phyloP scores from a whole-genome alignment of 2,888 invertebrate species.

The Cosmia pyralina region DNA sequence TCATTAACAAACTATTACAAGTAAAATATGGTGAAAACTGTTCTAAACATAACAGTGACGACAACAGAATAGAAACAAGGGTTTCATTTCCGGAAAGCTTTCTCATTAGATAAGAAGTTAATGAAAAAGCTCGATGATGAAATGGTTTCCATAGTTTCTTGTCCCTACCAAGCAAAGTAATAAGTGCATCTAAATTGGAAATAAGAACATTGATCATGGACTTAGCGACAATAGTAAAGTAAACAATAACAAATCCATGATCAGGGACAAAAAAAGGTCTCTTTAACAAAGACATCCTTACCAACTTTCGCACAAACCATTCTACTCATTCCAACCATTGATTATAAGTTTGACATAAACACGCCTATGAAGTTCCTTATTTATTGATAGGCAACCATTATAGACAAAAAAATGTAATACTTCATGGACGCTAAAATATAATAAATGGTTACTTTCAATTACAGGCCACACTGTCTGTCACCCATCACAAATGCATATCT shows the following conservation, averaged over 20 bases:
- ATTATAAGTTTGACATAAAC: too few relatives aligned
- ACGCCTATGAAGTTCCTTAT: too few relatives aligned
- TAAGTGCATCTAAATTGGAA: neutral
- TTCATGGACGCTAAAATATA: too few relatives aligned
- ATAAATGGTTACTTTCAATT: conserved; percentile 19
- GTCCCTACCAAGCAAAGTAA: too few relatives aligned
- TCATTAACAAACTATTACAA: conserved; percentile 25
- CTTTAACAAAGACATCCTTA: too few relatives aligned
- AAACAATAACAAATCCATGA: neutral
- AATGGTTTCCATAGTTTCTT: neutral
- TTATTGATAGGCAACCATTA: too few relatives aligned
- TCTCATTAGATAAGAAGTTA: neutral
- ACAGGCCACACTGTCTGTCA: neutral
- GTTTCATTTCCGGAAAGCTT: neutral
- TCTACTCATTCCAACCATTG: neutral
- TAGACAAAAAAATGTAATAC: too few relatives aligned
- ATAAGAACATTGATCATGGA: neutral
- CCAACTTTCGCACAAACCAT: neutral
- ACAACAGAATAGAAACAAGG: neutral
- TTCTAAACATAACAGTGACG: neutral
- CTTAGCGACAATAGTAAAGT: too few relatives aligned
- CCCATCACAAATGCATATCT: conserved; percentile 2
- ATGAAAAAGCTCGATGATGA: neutral
- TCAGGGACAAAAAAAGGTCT: neutral
- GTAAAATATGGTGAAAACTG: neutral